Conservation (phyloP, 2,888 invertebrate species). For the Drosophila subquinaria region DNA sequence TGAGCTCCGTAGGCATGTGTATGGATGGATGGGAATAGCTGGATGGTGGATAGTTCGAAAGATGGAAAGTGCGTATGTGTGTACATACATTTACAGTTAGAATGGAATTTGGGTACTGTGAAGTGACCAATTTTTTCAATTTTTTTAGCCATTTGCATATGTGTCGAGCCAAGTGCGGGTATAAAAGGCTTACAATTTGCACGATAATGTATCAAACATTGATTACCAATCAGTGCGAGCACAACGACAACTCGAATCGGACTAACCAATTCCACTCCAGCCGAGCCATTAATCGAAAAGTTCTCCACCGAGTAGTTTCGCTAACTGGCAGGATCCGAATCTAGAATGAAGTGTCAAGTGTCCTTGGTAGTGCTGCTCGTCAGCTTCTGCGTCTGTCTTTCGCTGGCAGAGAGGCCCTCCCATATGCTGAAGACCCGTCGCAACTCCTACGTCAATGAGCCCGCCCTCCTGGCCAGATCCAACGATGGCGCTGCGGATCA, state of each 20-base stretch:
- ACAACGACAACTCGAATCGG: conserved; percentile 30
- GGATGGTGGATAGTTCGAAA: not conserved
- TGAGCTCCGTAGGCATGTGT: conserved; percentile 28
- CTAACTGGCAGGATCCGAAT: not conserved
- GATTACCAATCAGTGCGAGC: conserved; percentile 74
- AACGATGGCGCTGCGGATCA: conserved; percentile 43
- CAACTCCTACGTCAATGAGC: conserved; percentile 52
- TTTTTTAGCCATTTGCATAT: conserved; percentile 52
- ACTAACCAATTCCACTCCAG: not conserved
- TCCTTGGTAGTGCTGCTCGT: conserved; percentile 52
- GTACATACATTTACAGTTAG: conserved; percentile 56
- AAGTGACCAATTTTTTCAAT: conserved; percentile 26
- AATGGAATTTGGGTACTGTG: conserved; percentile 31
- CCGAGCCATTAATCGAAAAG: conserved; percentile 53
- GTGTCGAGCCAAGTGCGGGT: conserved; percentile 41
- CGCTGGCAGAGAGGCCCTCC: conserved; percentile 29
- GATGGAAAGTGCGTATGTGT: not conserved
- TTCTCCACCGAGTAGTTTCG: conserved; percentile 71
- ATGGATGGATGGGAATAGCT: not conserved
- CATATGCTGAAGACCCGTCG: conserved; percentile 49
- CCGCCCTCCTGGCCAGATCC: conserved; percentile 57
- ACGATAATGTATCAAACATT: conserved; percentile 76
- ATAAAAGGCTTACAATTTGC: conserved; percentile 72
- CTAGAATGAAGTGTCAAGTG: conserved; percentile 36
- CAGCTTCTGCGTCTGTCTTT: conserved; percentile 36